Evolutionary conservation across 2,113 vertebrate genomes (phyloP), one percentile per base, ranked within the genome.

Genomic region (Sceloporus tristichus): DNA sequence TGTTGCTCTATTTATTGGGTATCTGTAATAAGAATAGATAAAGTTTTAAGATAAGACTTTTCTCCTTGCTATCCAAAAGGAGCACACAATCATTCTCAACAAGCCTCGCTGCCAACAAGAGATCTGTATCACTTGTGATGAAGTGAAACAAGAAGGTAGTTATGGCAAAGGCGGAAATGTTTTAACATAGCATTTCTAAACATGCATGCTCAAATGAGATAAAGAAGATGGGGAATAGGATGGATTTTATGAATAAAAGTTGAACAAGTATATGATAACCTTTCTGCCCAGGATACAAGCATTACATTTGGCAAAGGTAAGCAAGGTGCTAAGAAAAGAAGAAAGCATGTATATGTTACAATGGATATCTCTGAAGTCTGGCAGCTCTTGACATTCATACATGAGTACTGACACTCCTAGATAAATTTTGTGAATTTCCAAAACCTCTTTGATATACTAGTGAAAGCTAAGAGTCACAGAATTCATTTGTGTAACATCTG

Each of bases 131-230:
- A 38, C 29, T 53, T 68, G 59, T 83, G 87, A 88, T 88, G 80
- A 83, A 88, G 80, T 88, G 87, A 83, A 77, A 88, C 80, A 88
- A 88, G 87, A 82, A 88, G 42, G 42, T 76, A 83, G 86, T 88
- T 82, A 77, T 83, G 59, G 73, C 87, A 88, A 77, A 83, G 75
- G 68, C 29, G 80, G 34, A 68, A 83, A 77, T 88, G 40, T 48
- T 77, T 68, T 77, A 83, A 66, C 73, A 83, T 68, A 34, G 29
- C 59, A 34, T 88, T 77, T 83, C 59, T 77, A 76, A 76, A 40
- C 80, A 83, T 88, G 62, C 79, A 77, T 68, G 73, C 34, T 40
- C 73, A 88, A 76, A 66, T 2, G 27, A 77, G 87, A 83, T 83
- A 82, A 82, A 83, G 59, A 68, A 54, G 73, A 88, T 76, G 59